phyloP scores from a whole-genome alignment of 2,113 vertebrate species.

The Anolis carolinensis region DNA sequence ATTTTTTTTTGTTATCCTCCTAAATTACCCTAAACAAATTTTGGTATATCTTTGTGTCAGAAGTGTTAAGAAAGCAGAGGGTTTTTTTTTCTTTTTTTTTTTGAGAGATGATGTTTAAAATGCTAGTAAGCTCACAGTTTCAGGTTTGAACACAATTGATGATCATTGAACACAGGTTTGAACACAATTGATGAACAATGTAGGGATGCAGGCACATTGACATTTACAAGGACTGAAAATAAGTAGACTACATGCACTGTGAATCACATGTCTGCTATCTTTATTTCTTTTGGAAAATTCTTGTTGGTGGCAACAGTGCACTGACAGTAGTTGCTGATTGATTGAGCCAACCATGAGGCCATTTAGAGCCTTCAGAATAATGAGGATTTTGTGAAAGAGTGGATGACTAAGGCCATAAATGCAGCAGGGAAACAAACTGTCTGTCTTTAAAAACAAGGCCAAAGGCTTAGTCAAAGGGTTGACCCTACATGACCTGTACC shows the following conservation, averaged over 20 bases:
- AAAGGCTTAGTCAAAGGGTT: too few species aligned
- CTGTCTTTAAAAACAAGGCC: not conserved
- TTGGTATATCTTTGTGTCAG: constrained; percentile 1
- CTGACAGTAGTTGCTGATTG: constrained; percentile 47
- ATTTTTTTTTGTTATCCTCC: not conserved
- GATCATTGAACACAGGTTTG: constrained; percentile 13
- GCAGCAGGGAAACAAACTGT: constrained; percentile 42
- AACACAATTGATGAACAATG: constrained; percentile 27
- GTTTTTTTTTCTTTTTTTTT: too few species aligned
- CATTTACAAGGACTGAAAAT: constrained; percentile 51
- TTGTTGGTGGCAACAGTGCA: constrained; percentile 7
- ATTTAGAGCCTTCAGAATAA: constrained; percentile 42
- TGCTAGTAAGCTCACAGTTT: constrained; percentile 11
- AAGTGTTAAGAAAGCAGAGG: constrained; percentile 6
- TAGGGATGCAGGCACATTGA: constrained; percentile 26
- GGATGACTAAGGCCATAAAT: constrained; percentile 60
- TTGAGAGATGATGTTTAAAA: constrained; percentile 36
- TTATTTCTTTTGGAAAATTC: not conserved
- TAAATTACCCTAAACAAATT: not conserved
- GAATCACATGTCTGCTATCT: constrained; percentile 38
- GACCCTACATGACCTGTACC: too few species aligned
- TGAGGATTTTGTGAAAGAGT: constrained; percentile 26
- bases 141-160: constrained; percentile 18
- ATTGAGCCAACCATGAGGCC: constrained; percentile 41
- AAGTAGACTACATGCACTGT: constrained; percentile 54